Evolutionary conservation across 2,888 invertebrate species (phyloP).

Genomic region (Drosophila nr. perissopoda): DNA sequence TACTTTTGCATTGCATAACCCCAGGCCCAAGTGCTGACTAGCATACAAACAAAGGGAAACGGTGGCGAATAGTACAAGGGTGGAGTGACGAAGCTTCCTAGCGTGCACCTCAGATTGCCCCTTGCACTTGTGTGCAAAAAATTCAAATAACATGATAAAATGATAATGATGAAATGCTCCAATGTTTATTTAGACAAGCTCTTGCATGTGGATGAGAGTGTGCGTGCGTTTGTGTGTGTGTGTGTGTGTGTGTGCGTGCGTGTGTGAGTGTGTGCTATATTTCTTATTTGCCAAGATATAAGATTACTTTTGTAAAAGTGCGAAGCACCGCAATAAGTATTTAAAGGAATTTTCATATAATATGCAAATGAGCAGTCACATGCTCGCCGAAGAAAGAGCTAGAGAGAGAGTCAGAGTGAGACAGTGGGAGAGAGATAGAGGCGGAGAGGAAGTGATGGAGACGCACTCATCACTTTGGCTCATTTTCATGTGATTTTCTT

Average conservation of each 20-base stretch:
- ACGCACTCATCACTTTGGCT: conserved; percentile 35
- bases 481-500: conserved; percentile 72
- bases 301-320: conserved; percentile 71
- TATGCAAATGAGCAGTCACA: conserved; percentile 65
- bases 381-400: conserved; percentile 17
- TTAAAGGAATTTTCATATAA: conserved; percentile 79
- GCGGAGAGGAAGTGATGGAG: not conserved
- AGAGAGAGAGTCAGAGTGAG: not conserved
- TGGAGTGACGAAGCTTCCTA: conserved; percentile 1
- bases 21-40: conserved; percentile 47
- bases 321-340: conserved; percentile 76
- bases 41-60: conserved; percentile 38
- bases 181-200: conserved; percentile 67
- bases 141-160: conserved; percentile 74
- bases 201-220: not conserved
- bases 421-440: conserved; percentile 2
- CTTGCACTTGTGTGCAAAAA: conserved; percentile 60
- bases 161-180: conserved; percentile 74
- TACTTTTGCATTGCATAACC: conserved; percentile 55
- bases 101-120: conserved; percentile 36
- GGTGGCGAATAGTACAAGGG: not conserved
- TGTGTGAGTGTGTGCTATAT: conserved; percentile 34
- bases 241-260: not conserved
- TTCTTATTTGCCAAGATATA: conserved; percentile 51
- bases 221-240: not conserved